These are phyloP conservation scores for Notolepis coatsorum DNA, from an alignment of 2,797 vertebrate species.

Conservation along the genomic window DNA sequence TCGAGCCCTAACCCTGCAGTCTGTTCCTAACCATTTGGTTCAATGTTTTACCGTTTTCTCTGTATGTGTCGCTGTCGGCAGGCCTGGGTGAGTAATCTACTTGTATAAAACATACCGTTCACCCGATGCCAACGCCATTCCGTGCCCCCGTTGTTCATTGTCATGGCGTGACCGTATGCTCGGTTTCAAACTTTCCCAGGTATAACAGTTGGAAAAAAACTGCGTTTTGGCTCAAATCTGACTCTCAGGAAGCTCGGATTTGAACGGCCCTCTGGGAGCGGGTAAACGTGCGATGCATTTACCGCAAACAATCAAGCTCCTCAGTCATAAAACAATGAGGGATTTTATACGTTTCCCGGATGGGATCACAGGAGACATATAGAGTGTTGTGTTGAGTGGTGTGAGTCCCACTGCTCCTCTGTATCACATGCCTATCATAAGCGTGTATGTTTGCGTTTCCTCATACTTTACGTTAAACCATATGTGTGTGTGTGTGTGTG, in stretches of 20 bases:
- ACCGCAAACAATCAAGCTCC: conserved; percentile 33
- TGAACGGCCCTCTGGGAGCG: conserved; percentile 14
- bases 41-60: conserved; percentile 53
- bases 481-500: conserved; percentile 25
- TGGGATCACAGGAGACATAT: conserved; percentile 36
- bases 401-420: conserved; percentile 15
- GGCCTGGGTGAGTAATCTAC: conserved; percentile 72
- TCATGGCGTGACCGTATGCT: not conserved
- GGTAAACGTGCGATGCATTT: conserved; percentile 45
- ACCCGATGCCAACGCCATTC: conserved; percentile 21
- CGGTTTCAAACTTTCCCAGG: conserved; percentile 39
- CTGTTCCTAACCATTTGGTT: conserved; percentile 37
- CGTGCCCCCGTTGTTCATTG: conserved; percentile 20
- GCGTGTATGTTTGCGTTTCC: not conserved
- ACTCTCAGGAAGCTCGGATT: conserved; percentile 29
- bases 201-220: conserved; percentile 38
- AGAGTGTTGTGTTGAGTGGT: conserved; percentile 35
- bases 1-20: conserved; percentile 1
- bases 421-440: conserved; percentile 26
- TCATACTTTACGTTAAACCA: not conserved
- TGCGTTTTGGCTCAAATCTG: conserved; percentile 38
- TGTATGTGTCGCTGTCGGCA: conserved; percentile 58
- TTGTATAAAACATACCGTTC: conserved; percentile 27
- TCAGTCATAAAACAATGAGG: conserved; percentile 46
- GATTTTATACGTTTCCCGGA: conserved; percentile 47